phyloP scores from a whole-genome alignment of 35 echinoderm and acorn worm species.

The Lytechinus pictus region DNA sequence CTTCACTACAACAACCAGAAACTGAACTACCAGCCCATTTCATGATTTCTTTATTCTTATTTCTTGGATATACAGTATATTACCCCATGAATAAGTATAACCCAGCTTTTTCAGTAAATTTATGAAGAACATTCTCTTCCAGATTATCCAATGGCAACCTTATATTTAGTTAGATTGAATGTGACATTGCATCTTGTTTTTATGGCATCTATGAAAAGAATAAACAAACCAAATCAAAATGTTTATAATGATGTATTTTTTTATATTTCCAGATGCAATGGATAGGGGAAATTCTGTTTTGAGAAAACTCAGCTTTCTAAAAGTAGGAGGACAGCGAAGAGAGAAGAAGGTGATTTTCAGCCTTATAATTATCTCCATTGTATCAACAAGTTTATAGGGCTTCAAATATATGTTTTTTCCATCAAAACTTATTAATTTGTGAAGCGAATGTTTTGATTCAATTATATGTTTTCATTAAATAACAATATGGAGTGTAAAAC shows the following conservation, averaged over 20 bases:
- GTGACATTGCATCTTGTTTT: too few species aligned
- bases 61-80: neutral
- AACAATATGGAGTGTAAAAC: too few species aligned
- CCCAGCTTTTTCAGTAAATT: neutral
- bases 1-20: too few species aligned
- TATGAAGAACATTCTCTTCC: neutral
- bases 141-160: neutral
- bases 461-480: too few species aligned
- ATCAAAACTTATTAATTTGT: too few species aligned
- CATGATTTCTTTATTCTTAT: too few species aligned
- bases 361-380: neutral
- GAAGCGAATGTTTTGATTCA: too few species aligned
- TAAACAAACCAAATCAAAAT: too few species aligned
- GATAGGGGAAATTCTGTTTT: conserved; percentile 33
- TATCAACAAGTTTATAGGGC: too few species aligned
- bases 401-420: too few species aligned
- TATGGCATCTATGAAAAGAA: too few species aligned
- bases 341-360: conserved; percentile 59
- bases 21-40: too few species aligned
- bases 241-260: neutral
- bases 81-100: neutral
- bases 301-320: conserved; percentile 72
- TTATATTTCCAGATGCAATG: neutral
- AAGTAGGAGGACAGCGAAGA: conserved; percentile 61
- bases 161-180: neutral